Conservation (phyloP, 1,140 invertebrate genomes). For the fruit fly (Drosophila melanogaster) region DNA sequence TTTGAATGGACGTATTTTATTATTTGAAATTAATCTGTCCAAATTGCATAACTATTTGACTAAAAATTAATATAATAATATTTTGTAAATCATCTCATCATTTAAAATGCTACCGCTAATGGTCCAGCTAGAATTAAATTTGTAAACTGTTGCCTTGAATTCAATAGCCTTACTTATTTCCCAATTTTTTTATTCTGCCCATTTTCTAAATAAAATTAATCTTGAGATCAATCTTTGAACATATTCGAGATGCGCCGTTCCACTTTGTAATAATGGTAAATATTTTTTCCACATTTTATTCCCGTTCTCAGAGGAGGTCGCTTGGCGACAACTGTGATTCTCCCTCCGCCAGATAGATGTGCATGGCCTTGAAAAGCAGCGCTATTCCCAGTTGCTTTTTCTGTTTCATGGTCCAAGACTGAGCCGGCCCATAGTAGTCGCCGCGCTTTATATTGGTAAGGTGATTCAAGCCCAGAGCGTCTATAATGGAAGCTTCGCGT, state of each 20-base stretch:
- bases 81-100: neutral
- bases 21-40: neutral
- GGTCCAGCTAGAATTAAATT: neutral
- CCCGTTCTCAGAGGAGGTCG: conserved; percentile 86
- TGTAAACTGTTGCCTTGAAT: neutral
- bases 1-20: neutral
- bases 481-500: conserved; percentile 96
- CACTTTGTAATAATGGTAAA: conserved; percentile 54
- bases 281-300: neutral
- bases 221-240: conserved; percentile 59
- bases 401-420: conserved; percentile 90
- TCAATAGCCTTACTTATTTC: neutral
- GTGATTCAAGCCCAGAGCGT: conserved; percentile 91
- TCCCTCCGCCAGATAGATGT: conserved; percentile 94
- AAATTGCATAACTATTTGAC: neutral
- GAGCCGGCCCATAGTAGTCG: conserved; percentile 92
- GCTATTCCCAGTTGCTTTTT: conserved; percentile 91
- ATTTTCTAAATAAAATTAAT: conserved; percentile 2
- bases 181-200: no score
- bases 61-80: neutral
- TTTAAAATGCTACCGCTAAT: no score
- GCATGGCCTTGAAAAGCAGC: conserved; percentile 93
- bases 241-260: conserved; percentile 20
- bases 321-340: conserved; percentile 90
- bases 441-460: conserved; percentile 93